Percentiles rank a stretch among this genome's conserved stretches.
Conservation (phyloP, 2,888 invertebrate genomes). For the Xestia ashworthii region DNA sequence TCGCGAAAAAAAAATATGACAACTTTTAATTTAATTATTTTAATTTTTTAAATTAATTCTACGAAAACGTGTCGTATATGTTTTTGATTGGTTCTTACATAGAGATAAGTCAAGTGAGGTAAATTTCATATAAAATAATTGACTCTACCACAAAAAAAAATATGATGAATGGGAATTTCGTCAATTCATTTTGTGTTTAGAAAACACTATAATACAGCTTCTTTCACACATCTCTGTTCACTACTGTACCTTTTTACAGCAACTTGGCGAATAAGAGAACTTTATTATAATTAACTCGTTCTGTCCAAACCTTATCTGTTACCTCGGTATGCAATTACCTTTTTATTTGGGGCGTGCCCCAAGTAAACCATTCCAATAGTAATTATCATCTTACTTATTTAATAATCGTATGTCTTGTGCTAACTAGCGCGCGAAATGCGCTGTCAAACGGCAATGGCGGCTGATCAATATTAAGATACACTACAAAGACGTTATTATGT, state of each 20-base stretch:
- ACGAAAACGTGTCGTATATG: not conserved
- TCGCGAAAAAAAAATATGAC: not conserved
- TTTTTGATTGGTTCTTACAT: not conserved
- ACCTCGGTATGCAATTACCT: conserved; percentile 55
- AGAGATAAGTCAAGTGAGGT: not conserved
- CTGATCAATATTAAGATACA: conserved; percentile 60
- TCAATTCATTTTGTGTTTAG: not conserved
- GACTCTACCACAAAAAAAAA: not conserved
- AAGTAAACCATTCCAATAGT: conserved; percentile 49
- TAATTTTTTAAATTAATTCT: too few relatives aligned
- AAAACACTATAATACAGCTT: not conserved
- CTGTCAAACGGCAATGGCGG: conserved; percentile 46
- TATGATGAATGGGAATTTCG: not conserved
- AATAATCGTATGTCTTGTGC: conserved; percentile 49
- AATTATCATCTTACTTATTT: conserved; percentile 53
- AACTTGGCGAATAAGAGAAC: conserved; percentile 27
- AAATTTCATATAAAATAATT: not conserved
- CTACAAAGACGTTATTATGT: conserved; percentile 33
- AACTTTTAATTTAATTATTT: not conserved
- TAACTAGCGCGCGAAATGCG: conserved; percentile 37
- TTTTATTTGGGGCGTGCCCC: conserved; percentile 59
- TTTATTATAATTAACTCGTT: conserved; percentile 58
- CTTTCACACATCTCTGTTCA: not conserved
- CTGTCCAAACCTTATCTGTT: conserved; percentile 48
- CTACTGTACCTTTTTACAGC: conserved; percentile 19